A percentile compares a stretch with the other conserved stretches of the same genome.
Evolutionary conservation across 2,113 vertebrate genomes (phyloP).

Genomic region (Saiga tatarica): DNA sequence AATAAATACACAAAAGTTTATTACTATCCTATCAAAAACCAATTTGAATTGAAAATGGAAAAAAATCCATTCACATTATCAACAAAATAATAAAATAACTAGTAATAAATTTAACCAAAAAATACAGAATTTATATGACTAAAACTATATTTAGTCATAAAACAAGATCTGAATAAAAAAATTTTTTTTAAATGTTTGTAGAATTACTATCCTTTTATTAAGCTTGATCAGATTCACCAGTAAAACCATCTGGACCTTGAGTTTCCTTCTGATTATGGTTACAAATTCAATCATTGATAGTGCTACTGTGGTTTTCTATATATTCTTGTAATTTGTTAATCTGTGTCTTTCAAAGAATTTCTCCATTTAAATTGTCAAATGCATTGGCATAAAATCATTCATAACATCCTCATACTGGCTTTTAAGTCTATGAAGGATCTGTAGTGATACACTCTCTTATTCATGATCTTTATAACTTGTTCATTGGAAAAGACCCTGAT

Average conservation of each 20-base stretch:
- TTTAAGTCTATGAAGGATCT: not conserved
- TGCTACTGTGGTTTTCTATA: not conserved
- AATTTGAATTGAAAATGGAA: not conserved
- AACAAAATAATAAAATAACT: not conserved
- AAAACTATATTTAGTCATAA: not conserved
- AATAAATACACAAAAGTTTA: not conserved
- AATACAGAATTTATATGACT: not conserved
- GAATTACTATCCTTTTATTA: not conserved
- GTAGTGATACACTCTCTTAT: not conserved
- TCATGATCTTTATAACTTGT: not conserved
- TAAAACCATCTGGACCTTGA: not conserved
- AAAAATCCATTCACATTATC: not conserved
- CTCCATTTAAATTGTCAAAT: not conserved
- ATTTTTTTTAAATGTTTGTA: not conserved
- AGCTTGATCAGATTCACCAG: not conserved
- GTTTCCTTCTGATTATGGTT: not conserved
- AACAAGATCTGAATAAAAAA: not conserved
- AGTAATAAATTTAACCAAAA: not conserved
- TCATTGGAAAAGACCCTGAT: not conserved
- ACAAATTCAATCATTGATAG: not conserved
- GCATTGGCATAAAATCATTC: not conserved
- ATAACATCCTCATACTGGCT: not conserved
- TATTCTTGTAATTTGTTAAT: not conserved
- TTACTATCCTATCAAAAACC: not conserved
- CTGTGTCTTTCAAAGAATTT: not conserved